phyloP scores from a whole-genome alignment of 2,113 vertebrate species.

The Coryphaenoides rupestris region DNA sequence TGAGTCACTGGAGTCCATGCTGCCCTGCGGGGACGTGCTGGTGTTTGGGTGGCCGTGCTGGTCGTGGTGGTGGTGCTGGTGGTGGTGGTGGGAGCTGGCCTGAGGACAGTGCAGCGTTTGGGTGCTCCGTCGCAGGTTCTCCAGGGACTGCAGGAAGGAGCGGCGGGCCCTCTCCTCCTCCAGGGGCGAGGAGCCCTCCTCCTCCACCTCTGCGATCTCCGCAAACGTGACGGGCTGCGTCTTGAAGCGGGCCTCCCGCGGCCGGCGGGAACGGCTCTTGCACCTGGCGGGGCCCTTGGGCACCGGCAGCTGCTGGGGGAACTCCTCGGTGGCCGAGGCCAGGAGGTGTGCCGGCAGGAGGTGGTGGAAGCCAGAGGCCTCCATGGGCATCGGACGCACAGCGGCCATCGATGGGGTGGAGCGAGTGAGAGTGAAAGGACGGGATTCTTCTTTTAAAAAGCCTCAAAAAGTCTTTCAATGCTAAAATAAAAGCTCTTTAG shows the following conservation, averaged over 20 bases:
- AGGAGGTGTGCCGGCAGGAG: constrained; percentile 79
- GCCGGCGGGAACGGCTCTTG: constrained; percentile 79
- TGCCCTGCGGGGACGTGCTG: constrained; percentile 77
- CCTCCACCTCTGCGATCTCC: constrained; percentile 96
- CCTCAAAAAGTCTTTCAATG: neutral
- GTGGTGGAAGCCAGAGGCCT: constrained; percentile 78
- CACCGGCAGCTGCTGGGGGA: constrained; percentile 81
- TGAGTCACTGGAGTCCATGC: constrained; percentile 93
- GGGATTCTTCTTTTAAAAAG: neutral
- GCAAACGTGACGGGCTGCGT: constrained; percentile 98
- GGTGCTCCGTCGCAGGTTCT: constrained; percentile 91
- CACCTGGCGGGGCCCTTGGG: constrained; percentile 74
- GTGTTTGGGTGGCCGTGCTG: constrained; percentile 67
- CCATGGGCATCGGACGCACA: constrained; percentile 73
- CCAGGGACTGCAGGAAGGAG: constrained; percentile 94
- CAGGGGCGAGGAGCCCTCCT: constrained; percentile 89
- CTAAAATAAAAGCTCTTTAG: neutral
- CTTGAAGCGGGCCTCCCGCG: constrained; percentile 91
- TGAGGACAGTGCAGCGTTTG: constrained; percentile 79
- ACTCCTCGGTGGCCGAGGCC: constrained; percentile 81
- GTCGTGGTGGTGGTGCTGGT: constrained; percentile 49
- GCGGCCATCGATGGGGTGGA: constrained; percentile 69
- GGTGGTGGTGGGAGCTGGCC: constrained; percentile 55
- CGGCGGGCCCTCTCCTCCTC: constrained; percentile 92
- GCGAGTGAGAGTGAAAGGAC: neutral